Conservation (phyloP, 2,113 vertebrate species). For the Pyrgilauda ruficollis region DNA sequence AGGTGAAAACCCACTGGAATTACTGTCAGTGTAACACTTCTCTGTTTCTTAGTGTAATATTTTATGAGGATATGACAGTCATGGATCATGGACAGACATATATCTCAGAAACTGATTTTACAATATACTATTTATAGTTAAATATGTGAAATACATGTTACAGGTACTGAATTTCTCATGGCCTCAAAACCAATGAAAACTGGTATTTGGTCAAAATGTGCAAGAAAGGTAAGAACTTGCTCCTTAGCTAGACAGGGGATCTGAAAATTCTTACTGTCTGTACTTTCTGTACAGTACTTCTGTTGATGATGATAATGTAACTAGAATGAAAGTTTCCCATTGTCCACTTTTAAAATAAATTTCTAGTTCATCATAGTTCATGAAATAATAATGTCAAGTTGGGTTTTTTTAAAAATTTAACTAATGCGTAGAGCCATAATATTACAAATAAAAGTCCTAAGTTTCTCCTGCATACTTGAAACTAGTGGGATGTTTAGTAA, state of each 20-base stretch:
- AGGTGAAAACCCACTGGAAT: background rate
- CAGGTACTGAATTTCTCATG: background rate
- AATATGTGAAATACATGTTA: background rate
- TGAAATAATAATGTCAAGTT: background rate
- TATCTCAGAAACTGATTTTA: background rate
- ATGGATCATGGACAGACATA: rapidly evolving
- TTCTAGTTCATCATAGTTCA: background rate
- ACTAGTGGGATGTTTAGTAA: background rate
- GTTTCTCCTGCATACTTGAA: background rate
- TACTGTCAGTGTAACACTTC: background rate
- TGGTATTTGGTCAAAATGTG: background rate
- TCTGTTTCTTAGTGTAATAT: background rate
- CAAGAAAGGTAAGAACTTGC: background rate
- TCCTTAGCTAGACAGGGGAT: background rate
- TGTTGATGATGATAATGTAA: background rate
- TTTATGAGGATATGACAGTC: background rate
- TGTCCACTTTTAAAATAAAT: background rate
- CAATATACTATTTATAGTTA: background rate
- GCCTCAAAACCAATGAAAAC: background rate
- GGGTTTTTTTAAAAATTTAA: background rate
- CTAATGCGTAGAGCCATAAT: background rate
- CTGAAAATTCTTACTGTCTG: background rate
- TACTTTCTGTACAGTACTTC: background rate
- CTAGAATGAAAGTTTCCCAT: background rate
- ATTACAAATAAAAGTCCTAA: background rate